Base-by-base conservation (phyloP, 2,888 invertebrate species). In the Phyllotreta striolata region DNA sequence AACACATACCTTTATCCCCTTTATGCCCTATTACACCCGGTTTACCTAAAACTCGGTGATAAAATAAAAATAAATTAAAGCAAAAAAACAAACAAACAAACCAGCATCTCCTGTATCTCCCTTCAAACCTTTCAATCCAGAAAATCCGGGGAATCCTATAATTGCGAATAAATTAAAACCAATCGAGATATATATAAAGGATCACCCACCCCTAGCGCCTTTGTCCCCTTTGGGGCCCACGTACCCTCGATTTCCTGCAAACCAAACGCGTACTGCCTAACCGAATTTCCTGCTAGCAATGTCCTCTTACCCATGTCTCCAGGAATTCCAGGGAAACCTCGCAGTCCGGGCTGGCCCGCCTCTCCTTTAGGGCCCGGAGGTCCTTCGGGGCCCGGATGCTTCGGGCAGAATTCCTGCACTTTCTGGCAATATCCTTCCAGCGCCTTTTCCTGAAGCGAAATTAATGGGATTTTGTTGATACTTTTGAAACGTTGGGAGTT, bases 351-450 rank as follows among this genome's bases (percentile, higher is more conserved):
- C 0, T 87, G 86, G 0, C 92, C 92, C 0, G 87, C 85, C 1
- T 87, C 85, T 0, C 92, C 92, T 0, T 87, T 81, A 1, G 88
- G 86, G 1, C 92, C 92, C 54, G 87, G 86, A 52, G 85, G 87
- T 1, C 91, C 77, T 9, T 77, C 75, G 7, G 76, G 77, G 62
- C 78, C 78, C 4, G 78, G 74, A 34, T 66, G 55, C 52, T 70
- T 69, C 9, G 79, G 79, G 65, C 94, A 95, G 77, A 91, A 92
- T 62, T 91, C 91, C 75, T 90, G 90, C 0, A 93, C 91, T 6
- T 91, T 91, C 73, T 89, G 89, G 78, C 95, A 95, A 77, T 93
- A 92, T 0, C 90, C 92, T 77, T 93, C 91, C 56, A 95, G 89
- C 1, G 91, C 91, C 76, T 91, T 89, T 75, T 91, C 88, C 93